These are phyloP conservation scores for Cantharis lateralis DNA, from an alignment of 2,888 invertebrate genomes.

Conservation along the genomic window DNA sequence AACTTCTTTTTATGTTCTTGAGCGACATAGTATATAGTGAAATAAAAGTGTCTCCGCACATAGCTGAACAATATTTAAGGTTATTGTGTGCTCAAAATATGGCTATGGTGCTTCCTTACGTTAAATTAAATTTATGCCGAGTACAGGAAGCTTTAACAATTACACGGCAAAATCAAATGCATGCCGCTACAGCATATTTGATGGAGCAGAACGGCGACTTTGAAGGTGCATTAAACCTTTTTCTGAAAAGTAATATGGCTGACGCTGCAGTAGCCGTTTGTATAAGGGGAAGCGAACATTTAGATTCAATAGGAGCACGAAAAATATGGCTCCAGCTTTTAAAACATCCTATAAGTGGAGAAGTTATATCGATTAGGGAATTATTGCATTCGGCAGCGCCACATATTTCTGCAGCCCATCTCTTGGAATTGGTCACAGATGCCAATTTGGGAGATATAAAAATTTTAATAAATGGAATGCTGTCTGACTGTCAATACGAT, in stretches of 20 bases:
- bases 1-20: constrained; percentile 62
- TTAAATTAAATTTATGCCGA: constrained; percentile 62
- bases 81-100: constrained; percentile 65
- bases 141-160: constrained; percentile 68
- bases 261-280: constrained; percentile 54
- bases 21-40: constrained; percentile 59
- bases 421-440: constrained; percentile 64
- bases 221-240: constrained; percentile 69
- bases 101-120: constrained; percentile 60
- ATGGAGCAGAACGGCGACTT: constrained; percentile 77
- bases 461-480: constrained; percentile 66
- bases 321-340: constrained; percentile 59
- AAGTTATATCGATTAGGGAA: constrained; percentile 54
- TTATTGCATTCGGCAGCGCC: constrained; percentile 62
- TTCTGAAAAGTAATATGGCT: constrained; percentile 55
- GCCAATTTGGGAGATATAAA: constrained; percentile 68
- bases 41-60: constrained; percentile 53
- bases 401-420: constrained; percentile 61
- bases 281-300: constrained; percentile 55
- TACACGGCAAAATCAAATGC: constrained; percentile 64
- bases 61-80: constrained; percentile 66
- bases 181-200: constrained; percentile 72
- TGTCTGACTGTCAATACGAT: constrained; percentile 78
- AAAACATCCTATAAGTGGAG: constrained; percentile 55
- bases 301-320: constrained; percentile 56